phyloP scores from a whole-genome alignment of 2,888 invertebrate genomes.

The Tenthredo livida region DNA sequence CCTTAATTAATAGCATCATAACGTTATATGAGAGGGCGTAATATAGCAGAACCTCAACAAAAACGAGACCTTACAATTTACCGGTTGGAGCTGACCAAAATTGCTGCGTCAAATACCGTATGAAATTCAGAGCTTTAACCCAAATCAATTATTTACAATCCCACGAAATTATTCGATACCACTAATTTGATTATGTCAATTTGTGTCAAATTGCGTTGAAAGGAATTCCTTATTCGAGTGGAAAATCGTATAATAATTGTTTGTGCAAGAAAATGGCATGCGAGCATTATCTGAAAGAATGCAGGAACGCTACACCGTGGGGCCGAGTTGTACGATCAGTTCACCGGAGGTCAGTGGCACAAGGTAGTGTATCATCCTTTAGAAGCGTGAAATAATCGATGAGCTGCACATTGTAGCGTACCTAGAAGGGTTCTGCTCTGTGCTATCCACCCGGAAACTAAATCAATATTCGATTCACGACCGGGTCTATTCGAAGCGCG shows the following conservation, averaged over 20 bases:
- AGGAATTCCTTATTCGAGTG: neutral
- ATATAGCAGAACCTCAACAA: slow-evolving; percentile 13
- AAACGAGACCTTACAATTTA: neutral
- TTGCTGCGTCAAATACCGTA: neutral
- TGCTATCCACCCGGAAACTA: slow-evolving; percentile 39
- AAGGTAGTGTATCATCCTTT: slow-evolving; percentile 1
- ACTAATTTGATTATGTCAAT: neutral
- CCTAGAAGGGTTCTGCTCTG: slow-evolving; percentile 18
- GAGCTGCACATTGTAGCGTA: slow-evolving; percentile 18
- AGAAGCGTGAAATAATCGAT: slow-evolving; percentile 41
- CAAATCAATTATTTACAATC: neutral
- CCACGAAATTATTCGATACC: neutral
- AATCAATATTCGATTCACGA: slow-evolving; percentile 51
- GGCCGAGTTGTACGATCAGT: neutral
- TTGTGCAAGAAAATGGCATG: neutral
- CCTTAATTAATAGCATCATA: slow-evolving; percentile 76
- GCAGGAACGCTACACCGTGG: neutral
- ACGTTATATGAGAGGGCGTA: slow-evolving; percentile 4
- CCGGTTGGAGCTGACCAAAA: neutral
- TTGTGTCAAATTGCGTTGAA: neutral
- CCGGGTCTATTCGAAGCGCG: slow-evolving; percentile 16
- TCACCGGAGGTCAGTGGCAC: slow-evolving; percentile 3
- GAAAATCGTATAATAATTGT: neutral
- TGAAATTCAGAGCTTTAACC: neutral
- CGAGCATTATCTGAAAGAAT: neutral